Base-by-base conservation (phyloP, 2,888 invertebrate species). In the Dioctria rufipes region DNA sequence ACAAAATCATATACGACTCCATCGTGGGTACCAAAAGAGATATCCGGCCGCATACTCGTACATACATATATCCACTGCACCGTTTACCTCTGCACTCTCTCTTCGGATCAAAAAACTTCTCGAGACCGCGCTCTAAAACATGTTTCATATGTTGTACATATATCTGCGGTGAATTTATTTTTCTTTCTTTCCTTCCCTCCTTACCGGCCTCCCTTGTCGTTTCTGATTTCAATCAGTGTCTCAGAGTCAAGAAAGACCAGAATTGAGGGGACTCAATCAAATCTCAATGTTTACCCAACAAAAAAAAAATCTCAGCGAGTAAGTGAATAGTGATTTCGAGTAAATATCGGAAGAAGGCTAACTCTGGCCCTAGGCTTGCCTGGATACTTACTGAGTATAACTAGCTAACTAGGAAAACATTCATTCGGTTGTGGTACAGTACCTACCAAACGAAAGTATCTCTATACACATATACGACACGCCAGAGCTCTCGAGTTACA, bases 31-130 rank as follows among this genome's bases (percentile, higher is more conserved):
- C 25, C 25, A 25, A 25, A 25, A 25, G 25, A 25, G 25, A 61
- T 61, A 75, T 13, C 25, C 13, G 40, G 42, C 49, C 75, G n/a
- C 13, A 39, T 8, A 51, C 60, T 51, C 11, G 39, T 25, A 25
- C 25, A 25, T 25, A 25, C 1, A 25, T 25, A 25, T 25, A 25
- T 25, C 25, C 25, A 25, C 25, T 25, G 25, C 25, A 25, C 40
- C 43, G 46, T 46, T 13, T 25, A 37, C 49, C 69, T 78, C n/a
- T 3, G 42, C 66, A 11, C 43, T 43, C 63, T 78, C 46, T 39
- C 43, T 37, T 61, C 58, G 66, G 66, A 77, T 80, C 80, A 80
- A 80, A 80, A 80, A 63, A 66, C 67, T 25, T 25, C 25, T 25
- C 39, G 4, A 66, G 42, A 60, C 80, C 80, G 77, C 75, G 43